phyloP scores from a whole-genome alignment of 2,113 vertebrate species.

The Hymenochirus boettgeri region DNA sequence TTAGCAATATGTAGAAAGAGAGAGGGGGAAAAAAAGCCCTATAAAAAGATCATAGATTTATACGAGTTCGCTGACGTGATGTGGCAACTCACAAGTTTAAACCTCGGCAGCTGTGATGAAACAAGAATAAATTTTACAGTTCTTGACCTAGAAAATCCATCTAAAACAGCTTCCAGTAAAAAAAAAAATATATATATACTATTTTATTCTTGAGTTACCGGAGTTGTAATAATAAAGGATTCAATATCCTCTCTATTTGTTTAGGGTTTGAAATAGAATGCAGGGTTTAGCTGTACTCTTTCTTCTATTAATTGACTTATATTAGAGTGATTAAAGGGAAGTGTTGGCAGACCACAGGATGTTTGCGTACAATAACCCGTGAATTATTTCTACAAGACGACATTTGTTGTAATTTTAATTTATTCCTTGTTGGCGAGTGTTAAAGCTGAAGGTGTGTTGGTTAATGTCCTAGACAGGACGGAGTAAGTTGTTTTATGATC shows the following conservation, averaged over 20 bases:
- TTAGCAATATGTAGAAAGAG: conserved; percentile 45
- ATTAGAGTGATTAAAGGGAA: conserved; percentile 15
- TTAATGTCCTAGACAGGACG: not conserved
- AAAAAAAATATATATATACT: too few relatives aligned
- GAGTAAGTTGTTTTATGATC: not conserved
- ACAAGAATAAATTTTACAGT: conserved; percentile 52
- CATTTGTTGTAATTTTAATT: conserved; percentile 1
- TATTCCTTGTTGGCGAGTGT: not conserved
- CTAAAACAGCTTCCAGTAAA: conserved; percentile 25
- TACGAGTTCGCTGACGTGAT: conserved; percentile 51
- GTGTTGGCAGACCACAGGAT: conserved; percentile 12
- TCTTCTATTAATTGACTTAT: conserved; percentile 28
- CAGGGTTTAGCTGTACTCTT: not conserved
- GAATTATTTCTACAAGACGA: not conserved
- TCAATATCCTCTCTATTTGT: conserved; percentile 36
- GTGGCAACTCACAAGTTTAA: conserved; percentile 55
- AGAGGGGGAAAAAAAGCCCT: conserved; percentile 59
- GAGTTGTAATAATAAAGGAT: conserved; percentile 28
- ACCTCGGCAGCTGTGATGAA: conserved; percentile 52
- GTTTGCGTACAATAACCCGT: not conserved
- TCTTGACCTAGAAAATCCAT: conserved; percentile 21
- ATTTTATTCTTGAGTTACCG: conserved; percentile 32
- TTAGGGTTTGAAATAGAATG: conserved; percentile 16
- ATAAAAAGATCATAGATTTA: conserved; percentile 54
- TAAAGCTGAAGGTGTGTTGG: not conserved